phyloP scores from a whole-genome alignment of 2,888 invertebrate species.

The Dione juno region DNA sequence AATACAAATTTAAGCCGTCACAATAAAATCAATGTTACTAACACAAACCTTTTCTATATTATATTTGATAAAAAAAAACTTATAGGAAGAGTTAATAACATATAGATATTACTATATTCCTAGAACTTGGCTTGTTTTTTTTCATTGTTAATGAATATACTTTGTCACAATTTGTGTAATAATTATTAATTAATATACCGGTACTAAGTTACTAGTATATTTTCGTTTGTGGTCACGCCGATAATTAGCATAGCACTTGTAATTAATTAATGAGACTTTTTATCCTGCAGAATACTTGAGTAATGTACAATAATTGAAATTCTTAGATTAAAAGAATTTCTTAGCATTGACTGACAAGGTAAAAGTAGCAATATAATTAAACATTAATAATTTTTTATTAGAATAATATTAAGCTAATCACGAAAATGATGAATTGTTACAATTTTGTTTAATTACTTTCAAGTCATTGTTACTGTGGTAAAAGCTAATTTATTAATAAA shows the following conservation, averaged over 20 bases:
- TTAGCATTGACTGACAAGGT: slow-evolving; percentile 12
- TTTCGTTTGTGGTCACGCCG: background rate
- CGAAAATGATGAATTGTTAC: background rate
- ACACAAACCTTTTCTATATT: too few relatives aligned
- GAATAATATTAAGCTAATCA: slow-evolving; percentile 10
- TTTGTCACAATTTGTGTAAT: background rate
- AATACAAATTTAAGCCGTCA: too few relatives aligned
- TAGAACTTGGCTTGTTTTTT: too few relatives aligned
- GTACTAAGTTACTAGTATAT: background rate
- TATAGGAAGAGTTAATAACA: too few relatives aligned
- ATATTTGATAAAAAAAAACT: too few relatives aligned
- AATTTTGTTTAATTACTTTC: background rate
- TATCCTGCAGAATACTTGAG: background rate
- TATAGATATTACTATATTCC: too few relatives aligned
- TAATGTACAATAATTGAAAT: background rate
- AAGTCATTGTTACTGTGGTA: background rate
- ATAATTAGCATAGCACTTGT: background rate
- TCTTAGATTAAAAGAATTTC: background rate
- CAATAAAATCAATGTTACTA: too few relatives aligned
- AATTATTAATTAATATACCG: background rate
- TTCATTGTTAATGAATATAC: background rate
- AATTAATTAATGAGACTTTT: background rate
- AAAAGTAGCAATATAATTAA: slow-evolving; percentile 2
- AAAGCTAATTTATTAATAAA: background rate
- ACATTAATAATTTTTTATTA: background rate